These are phyloP conservation scores for Drosophila rufa DNA, from an alignment of 1,140 invertebrate genomes.

Conservation along the genomic window DNA sequence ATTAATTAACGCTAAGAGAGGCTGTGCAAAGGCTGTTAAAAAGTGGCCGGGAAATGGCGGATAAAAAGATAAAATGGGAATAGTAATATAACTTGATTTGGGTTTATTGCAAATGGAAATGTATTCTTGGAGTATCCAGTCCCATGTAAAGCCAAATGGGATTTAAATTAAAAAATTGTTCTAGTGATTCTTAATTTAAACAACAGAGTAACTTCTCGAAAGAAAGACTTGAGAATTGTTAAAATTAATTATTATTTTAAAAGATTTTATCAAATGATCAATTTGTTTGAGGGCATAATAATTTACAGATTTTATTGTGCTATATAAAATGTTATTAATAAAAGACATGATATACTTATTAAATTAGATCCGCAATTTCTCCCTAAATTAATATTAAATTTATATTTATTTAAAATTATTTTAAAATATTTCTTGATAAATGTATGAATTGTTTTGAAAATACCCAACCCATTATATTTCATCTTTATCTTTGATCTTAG, in stretches of 20 bases:
- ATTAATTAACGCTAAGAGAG: conserved; percentile 66
- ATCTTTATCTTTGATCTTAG: background rate
- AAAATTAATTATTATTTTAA: too few relatives aligned
- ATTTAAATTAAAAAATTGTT: background rate
- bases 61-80: conserved; percentile 5
- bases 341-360: too few relatives aligned
- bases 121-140: background rate
- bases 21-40: conserved; percentile 4
- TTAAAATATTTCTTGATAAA: background rate
- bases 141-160: background rate
- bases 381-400: too few relatives aligned
- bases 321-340: too few relatives aligned
- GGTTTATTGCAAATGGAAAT: conserved; percentile 5
- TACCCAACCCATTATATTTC: too few relatives aligned
- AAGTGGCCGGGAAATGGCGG: background rate
- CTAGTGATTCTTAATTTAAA: too few relatives aligned
- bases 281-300: too few relatives aligned
- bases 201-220: too few relatives aligned
- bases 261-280: too few relatives aligned
- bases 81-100: conserved; percentile 15
- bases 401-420: background rate
- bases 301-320: too few relatives aligned
- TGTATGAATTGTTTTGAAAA: too few relatives aligned
- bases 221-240: background rate
- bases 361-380: too few relatives aligned